A percentile compares a stretch with the other conserved stretches of the same genome.
Evolutionary conservation across 2,888 invertebrate genomes (phyloP).

Genomic region (Lasioglossum lativentre): DNA sequence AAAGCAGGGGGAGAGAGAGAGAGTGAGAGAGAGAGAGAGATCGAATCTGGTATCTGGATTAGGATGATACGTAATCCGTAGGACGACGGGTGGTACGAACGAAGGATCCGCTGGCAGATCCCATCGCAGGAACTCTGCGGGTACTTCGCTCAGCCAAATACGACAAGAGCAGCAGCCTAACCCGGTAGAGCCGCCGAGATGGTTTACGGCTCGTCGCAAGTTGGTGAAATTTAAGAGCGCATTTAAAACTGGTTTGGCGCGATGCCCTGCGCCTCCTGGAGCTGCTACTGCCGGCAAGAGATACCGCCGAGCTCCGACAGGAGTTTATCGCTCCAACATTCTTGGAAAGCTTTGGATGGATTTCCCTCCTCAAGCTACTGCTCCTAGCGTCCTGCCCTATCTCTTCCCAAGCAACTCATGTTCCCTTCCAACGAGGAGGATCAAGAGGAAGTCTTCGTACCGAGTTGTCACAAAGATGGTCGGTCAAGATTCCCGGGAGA

Average conservation of each 20-base stretch:
- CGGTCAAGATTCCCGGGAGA: constrained; percentile 70
- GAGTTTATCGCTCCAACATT: constrained; percentile 84
- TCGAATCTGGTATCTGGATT: constrained; percentile 73
- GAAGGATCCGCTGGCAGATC: constrained; percentile 74
- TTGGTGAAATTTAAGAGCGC: constrained; percentile 84
- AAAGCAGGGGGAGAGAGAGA: constrained; percentile 31
- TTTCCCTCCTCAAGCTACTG: constrained; percentile 78
- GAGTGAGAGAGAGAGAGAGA: constrained; percentile 53
- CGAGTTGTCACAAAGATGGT: constrained; percentile 71
- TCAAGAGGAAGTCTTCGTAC: constrained; percentile 60
- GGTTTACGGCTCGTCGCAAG: constrained; percentile 84
- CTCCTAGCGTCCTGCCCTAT: constrained; percentile 56
- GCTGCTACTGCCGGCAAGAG: constrained; percentile 79
- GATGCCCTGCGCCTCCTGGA: constrained; percentile 82
- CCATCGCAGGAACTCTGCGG: constrained; percentile 78
- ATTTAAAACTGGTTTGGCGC: constrained; percentile 85
- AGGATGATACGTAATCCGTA: constrained; percentile 73
- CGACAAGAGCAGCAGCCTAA: constrained; percentile 80
- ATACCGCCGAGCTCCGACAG: constrained; percentile 81
- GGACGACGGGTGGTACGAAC: constrained; percentile 71
- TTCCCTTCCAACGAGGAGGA: constrained; percentile 51
- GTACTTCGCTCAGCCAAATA: constrained; percentile 77
- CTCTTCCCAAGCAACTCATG: constrained; percentile 41
- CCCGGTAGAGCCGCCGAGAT: constrained; percentile 81
- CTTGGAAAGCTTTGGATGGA: constrained; percentile 83